These are phyloP conservation scores for Clavelina lepadiformis DNA, from an alignment of 23 tunicate species.

Conservation along the genomic window DNA sequence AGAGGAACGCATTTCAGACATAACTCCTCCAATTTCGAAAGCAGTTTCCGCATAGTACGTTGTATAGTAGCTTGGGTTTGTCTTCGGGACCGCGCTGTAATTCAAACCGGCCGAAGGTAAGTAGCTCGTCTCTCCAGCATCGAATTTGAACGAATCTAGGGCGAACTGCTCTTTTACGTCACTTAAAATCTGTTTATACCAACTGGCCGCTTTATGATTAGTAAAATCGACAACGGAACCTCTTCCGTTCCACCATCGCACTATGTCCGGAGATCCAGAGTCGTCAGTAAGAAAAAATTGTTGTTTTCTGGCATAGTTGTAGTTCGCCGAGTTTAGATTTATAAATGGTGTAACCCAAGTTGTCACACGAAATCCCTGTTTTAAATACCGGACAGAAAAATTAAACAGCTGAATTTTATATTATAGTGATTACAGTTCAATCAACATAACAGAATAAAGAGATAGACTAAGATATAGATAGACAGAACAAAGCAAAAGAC, in stretches of 20 bases:
- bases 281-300: slow-evolving; percentile 36
- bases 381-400: no score
- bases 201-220: slow-evolving; percentile 23
- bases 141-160: slow-evolving; percentile 68
- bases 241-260: slow-evolving; percentile 87
- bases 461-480: no score
- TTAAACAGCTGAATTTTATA: no score
- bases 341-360: slow-evolving; percentile 91
- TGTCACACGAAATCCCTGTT: slow-evolving; percentile 68
- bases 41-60: slow-evolving; percentile 39
- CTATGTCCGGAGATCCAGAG: slow-evolving; percentile 26
- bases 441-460: no score
- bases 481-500: no score
- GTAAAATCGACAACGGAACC: slow-evolving; percentile 68
- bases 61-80: slow-evolving; percentile 57
- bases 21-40: slow-evolving; percentile 31
- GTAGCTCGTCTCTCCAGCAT: slow-evolving; percentile 74
- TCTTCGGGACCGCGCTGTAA: not conserved
- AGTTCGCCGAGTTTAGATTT: slow-evolving; percentile 42
- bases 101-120: slow-evolving; percentile 36
- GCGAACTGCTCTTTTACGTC: slow-evolving; percentile 21
- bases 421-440: no score
- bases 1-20: slow-evolving; percentile 72
- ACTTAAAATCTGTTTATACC: slow-evolving; percentile 32
- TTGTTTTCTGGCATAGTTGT: slow-evolving; percentile 1